Base-by-base conservation (phyloP, 2,888 invertebrate species). In the Eupeodes latifasciatus region DNA sequence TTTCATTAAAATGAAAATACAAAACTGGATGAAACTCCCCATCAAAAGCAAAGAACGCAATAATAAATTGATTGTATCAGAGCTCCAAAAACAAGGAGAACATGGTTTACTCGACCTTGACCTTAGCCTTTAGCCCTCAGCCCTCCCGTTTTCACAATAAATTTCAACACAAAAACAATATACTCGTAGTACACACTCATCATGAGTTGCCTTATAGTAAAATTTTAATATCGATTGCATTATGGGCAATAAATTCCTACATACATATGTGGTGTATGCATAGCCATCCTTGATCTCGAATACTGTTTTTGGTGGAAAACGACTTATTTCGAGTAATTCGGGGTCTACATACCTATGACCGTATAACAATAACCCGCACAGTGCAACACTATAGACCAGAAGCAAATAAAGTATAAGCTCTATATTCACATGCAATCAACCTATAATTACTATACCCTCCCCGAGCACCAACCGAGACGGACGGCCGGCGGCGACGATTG, bases 231-330 rank as follows among this genome's bases (percentile, higher is more conserved):
- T 71, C 71, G 44, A 71, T 71, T 71, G 19, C 5, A 55, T 1
- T 40, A 40, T 40, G 40, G 9, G 40, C 40, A 40, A 40, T 40
- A 40, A 0, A 40, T 9, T 40, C 9, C 5, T 5, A 40, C 40
- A 40, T 36, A n/a, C n/a, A 36, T 5, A 5, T 9, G 9, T 5
- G 27, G 27, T 27, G 69, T 69, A 34, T 36, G 16, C 53, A 69
- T n/a, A 36, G 27, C 14, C 14, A 59, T 55, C 71, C 71, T 71
- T 71, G 71, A 71, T 71, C 71, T 55, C 71, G 71, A 71, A 71
- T 55, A 44, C 16, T 55, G 53, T 11, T 51, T 36, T 19, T 66
- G 14, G 19, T 19, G 19, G 7, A 19, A 71, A 71, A 55, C 19
- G 12, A 47, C 47, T 66, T 7, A 49, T 1, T 27, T 47, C 6